phyloP scores from a whole-genome alignment of 2,113 vertebrate genomes.

The Coptodon bakossiorum region DNA sequence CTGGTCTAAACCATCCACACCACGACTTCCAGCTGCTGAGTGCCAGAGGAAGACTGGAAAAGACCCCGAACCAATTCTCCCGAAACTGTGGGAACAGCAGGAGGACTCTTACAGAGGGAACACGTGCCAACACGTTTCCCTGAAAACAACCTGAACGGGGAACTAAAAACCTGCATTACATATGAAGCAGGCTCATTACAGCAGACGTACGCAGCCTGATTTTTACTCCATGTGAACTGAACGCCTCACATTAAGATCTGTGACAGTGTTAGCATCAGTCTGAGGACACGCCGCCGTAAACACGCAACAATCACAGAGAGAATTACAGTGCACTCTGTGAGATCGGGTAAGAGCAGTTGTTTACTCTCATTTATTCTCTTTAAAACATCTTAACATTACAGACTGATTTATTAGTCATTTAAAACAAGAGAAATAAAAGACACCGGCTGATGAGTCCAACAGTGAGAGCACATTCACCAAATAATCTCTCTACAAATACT shows the following conservation, averaged over 20 bases:
- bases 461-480: background rate
- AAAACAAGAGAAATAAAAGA: background rate
- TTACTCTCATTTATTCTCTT: background rate
- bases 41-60: background rate
- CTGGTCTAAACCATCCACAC: accelerated
- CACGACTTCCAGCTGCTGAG: background rate
- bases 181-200: background rate
- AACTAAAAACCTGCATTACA: background rate
- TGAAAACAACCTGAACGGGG: background rate
- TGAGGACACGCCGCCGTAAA: background rate
- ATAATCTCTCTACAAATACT: background rate
- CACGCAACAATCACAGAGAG: background rate
- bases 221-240: background rate
- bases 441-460: background rate
- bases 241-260: background rate
- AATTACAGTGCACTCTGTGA: background rate
- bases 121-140: background rate
- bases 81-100: background rate
- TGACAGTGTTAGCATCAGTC: background rate
- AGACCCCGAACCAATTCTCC: background rate
- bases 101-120: background rate
- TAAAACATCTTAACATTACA: background rate
- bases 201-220: background rate
- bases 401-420: background rate
- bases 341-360: background rate